A percentile compares a stretch with the other conserved stretches of the same genome.
Evolutionary conservation across 2,797 vertebrate genomes (phyloP).

Genomic region (Rhinophrynus dorsalis): DNA sequence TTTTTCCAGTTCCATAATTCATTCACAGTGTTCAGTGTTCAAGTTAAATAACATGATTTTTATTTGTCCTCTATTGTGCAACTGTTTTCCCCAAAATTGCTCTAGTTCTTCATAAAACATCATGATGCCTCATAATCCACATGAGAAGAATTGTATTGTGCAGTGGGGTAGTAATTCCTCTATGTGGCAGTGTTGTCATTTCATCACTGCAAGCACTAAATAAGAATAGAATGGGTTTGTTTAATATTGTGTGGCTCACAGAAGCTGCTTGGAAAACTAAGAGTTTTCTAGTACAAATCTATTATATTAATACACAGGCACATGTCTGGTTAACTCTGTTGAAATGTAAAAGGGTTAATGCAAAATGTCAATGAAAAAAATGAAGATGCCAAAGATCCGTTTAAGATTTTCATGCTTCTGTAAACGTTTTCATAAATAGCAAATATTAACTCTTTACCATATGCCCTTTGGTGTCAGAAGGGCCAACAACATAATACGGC

Average conservation of each 20-base stretch:
- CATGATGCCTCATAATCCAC: too few relatives aligned
- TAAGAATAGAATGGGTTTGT: conserved; percentile 68
- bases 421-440: not conserved
- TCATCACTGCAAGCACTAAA: conserved; percentile 56
- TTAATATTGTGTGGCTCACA: conserved; percentile 78
- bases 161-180: too few relatives aligned
- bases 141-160: too few relatives aligned
- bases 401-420: not conserved
- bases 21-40: too few relatives aligned
- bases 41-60: too few relatives aligned
- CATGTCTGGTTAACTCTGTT: not conserved
- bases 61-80: too few relatives aligned
- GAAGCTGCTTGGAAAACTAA: conserved; percentile 77
- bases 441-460: not conserved
- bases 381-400: not conserved
- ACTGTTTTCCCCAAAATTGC: too few relatives aligned
- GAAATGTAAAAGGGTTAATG: conserved; percentile 6
- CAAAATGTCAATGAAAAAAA: not conserved
- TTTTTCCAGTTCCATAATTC: too few relatives aligned
- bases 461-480: not conserved
- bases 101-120: too few relatives aligned
- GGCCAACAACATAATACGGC: not conserved
- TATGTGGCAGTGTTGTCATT: conserved; percentile 72
- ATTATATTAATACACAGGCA: conserved; percentile 81
- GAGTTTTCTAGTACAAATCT: conserved; percentile 91